Evolutionary conservation across 2,113 vertebrate species (phyloP), one percentile per base, ranked within the genome.

Genomic region (Enhydra lutris): DNA sequence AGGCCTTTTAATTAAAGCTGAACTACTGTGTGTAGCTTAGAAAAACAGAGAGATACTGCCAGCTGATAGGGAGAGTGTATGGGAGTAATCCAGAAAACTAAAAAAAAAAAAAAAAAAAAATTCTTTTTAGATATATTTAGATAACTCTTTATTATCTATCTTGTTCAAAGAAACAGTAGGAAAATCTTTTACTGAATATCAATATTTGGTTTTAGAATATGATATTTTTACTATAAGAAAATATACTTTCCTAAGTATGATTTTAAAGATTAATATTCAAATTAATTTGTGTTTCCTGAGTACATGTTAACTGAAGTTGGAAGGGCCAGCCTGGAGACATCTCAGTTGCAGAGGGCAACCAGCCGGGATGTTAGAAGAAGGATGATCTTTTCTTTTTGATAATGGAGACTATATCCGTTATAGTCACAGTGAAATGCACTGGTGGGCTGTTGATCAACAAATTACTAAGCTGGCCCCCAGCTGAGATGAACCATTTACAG

Each of bases 1-100:
- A 0, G 24, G 92, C 67, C 52, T 97, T 98, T 96, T 97, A 98
- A 97, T 98, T 98, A 98, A 98, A 98, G 91, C 97, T 95, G 96
- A 98, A 97, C 65, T 91, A 96, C 92, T 83, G 36, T 78, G 83
- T 86, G 92, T 95, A 50, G 86, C 95, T 96, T 97, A 94, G 97
- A 81, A 94, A 97, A 98, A 91, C 63, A 92, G 69, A 86, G 57
- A 95, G 90, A 84, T 94, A 31, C 83, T 97, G 96, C 92, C 95
- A 96, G 4, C 50, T 89, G 96, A 96, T 97, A 95, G 50, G 69
- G 36, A 81, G 73, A 76, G 15, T 63, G 7, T 71, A 85, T 52
- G 45, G 65, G 67, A 88, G 90, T 93, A 89, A 95, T 93, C 45
- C 65, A 97, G 88, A 91, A 59, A 89, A 91, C 42, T 87, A 79